Base-by-base conservation (phyloP, 2,113 vertebrate species). In the Limnothrissa miodon region DNA sequence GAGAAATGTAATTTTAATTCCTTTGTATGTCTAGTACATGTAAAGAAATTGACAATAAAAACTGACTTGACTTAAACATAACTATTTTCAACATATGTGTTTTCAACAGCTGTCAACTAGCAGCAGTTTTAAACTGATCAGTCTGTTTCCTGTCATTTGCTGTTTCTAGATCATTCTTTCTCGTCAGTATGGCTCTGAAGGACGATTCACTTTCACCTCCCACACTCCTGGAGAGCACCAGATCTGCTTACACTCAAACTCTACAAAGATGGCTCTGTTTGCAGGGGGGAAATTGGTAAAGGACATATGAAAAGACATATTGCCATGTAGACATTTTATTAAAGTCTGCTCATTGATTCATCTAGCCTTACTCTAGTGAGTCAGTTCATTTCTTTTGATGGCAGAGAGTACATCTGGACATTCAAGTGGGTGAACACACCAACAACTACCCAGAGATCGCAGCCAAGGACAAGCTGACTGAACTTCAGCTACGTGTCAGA, bases 381-480 rank as follows among this genome's bases (percentile, higher is more conserved):
- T 45, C 33, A 74, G 48, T 45, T 33, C 1, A 15, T 39, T 39
- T 74, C 1, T 39, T 74, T 74, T 33, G 11, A 36, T 86, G 87
- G 0, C 88, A 98, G 97, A 91, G 97, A 25, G 97, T 98, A 4
- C 97, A 99, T 86, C 91, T 99, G 84, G 97, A 97, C 79, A 97
- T 99, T 87, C 97, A 98, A 91, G 97, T 97, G 0, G 97, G 97
- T 0, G 97, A 98, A 83, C 97, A 98, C 51, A 96, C 97, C 88
- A 98, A 98, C 90, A 98, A 99, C 88, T 99, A 99, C 87, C 97
- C 97, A 0, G 97, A 99, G 85, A 99, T 99, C 0, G 97, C 97
- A 0, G 97, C 97, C 1, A 98, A 98, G 85, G 97, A 99, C 92
- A 99, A 98, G 56, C 94, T 99, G 85, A 97, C 96, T 0, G 97